Evolutionary conservation across 2,113 vertebrate species (phyloP).

Genomic region (Vimba vimba): DNA sequence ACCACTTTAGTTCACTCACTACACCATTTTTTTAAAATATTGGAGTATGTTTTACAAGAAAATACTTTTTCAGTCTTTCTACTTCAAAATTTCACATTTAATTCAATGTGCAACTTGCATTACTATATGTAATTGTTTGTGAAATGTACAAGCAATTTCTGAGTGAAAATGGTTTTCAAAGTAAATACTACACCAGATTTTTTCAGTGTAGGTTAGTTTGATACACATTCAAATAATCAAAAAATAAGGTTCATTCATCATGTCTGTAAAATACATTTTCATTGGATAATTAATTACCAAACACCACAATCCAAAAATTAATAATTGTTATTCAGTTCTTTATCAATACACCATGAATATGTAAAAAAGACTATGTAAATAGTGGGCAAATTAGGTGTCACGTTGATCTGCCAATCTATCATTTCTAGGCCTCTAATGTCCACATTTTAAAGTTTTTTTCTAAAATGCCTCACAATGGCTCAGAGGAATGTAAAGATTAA

Average conservation of each 20-base stretch:
- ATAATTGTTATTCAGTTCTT: too few species aligned
- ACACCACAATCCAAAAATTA: background rate
- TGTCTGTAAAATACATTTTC: background rate
- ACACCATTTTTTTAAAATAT: too few species aligned
- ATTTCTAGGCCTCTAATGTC: background rate
- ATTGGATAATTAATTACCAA: background rate
- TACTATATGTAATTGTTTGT: too few species aligned
- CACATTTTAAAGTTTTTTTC: background rate
- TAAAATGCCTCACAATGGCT: background rate
- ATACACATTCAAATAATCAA: background rate
- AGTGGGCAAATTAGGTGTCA: background rate
- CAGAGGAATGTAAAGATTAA: slow-evolving; percentile 9
- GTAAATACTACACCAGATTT: background rate
- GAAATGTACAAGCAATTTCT: too few species aligned
- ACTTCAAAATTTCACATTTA: too few species aligned
- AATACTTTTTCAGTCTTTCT: background rate
- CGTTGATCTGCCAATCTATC: background rate
- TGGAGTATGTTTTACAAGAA: background rate
- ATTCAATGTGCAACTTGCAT: too few species aligned
- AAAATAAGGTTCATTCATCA: background rate
- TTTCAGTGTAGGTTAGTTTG: background rate
- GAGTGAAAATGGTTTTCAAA: background rate
- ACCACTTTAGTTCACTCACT: background rate
- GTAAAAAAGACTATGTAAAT: background rate
- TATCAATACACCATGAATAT: too few species aligned